Percentiles rank a stretch among this genome's conserved stretches.
Conservation (phyloP, 1,140 invertebrate species). For the Melitaea cinxia region DNA sequence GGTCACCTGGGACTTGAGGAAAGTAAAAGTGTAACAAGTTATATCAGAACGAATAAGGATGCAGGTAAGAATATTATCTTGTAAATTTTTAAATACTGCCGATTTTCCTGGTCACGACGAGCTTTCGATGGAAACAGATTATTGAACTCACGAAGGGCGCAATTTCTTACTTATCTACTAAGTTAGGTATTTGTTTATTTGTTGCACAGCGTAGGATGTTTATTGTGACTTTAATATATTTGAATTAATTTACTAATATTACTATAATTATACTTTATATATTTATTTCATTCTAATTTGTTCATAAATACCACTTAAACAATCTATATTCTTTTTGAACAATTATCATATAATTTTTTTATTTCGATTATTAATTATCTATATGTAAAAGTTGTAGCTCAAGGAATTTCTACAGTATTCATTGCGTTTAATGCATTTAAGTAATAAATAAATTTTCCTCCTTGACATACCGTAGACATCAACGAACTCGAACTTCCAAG, state of each 20-base stretch:
- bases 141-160: constrained; percentile 40
- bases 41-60: constrained; percentile 27
- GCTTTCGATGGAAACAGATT: constrained; percentile 23
- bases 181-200: not conserved
- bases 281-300: too few species aligned
- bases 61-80: constrained; percentile 27
- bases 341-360: too few species aligned
- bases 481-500: constrained; percentile 17
- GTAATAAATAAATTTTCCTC: not conserved
- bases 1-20: constrained; percentile 45
- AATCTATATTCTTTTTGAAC: too few species aligned
- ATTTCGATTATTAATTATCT: too few species aligned
- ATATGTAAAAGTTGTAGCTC: too few species aligned
- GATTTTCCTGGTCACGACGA: constrained; percentile 32
- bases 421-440: too few species aligned
- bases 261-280: too few species aligned
- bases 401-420: too few species aligned
- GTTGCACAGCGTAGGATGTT: too few species aligned
- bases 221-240: too few species aligned
- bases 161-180: constrained; percentile 9
- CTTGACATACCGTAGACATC: constrained; percentile 30
- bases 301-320: too few species aligned
- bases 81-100: not conserved
- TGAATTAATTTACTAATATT: too few species aligned
- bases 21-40: constrained; percentile 58